Evolutionary conservation across 2,888 invertebrate species (phyloP).

Genomic region (Brenthis hecate): DNA sequence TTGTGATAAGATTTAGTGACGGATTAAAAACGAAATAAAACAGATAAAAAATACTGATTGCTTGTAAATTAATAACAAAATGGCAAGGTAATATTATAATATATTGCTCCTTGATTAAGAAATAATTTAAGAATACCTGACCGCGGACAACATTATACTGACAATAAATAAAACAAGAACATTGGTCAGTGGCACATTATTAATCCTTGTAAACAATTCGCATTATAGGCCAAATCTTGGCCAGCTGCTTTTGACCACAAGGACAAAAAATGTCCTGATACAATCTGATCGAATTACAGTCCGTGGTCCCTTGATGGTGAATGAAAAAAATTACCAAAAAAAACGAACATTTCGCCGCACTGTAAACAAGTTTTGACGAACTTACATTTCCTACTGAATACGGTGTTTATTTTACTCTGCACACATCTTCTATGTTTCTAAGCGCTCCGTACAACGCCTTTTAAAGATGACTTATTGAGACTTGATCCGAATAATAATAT

Average conservation of each 20-base stretch:
- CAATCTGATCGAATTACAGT: conserved; percentile 80
- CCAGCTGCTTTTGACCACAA: conserved; percentile 80
- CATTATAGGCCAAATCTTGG: conserved; percentile 50
- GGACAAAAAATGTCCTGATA: conserved; percentile 76
- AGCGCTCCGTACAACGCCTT: neutral
- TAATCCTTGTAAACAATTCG: conserved; percentile 58
- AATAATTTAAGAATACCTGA: conserved; percentile 16
- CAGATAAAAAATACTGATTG: neutral
- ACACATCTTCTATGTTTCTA: conserved; percentile 26
- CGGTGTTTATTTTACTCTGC: conserved; percentile 53
- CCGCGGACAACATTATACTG: conserved; percentile 9
- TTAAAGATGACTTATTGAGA: neutral
- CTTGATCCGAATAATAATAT: neutral
- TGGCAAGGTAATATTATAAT: neutral
- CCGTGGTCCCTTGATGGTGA: conserved; percentile 59
- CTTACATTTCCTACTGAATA: conserved; percentile 62
- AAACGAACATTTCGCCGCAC: conserved; percentile 55
- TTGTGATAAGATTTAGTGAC: too few relatives aligned
- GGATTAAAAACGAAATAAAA: too few relatives aligned
- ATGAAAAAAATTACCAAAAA: conserved; percentile 63
- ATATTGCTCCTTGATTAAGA: conserved; percentile 5
- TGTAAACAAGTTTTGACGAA: conserved; percentile 58
- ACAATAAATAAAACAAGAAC: conserved; percentile 29
- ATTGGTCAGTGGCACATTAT: conserved; percentile 29
- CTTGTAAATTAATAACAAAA: neutral